Evolutionary conservation across 2,113 vertebrate genomes (phyloP).

Genomic region (Marcusenius ussheri): DNA sequence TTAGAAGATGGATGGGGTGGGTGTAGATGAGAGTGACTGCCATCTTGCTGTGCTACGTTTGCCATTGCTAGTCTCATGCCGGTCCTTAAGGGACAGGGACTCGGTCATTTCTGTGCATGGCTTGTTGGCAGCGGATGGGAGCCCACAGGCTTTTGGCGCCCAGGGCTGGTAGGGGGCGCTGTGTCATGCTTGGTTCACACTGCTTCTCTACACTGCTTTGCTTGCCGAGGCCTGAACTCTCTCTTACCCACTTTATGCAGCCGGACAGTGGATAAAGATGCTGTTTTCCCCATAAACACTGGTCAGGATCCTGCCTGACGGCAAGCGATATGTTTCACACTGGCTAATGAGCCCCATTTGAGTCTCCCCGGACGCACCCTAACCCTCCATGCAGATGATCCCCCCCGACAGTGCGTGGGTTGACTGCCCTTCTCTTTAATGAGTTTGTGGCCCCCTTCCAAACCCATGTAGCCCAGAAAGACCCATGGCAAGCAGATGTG

Average conservation of each 20-base stretch:
- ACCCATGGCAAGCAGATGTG: not conserved
- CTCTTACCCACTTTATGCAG: not conserved
- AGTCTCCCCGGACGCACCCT: not conserved
- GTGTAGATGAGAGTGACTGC: not conserved
- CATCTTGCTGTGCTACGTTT: not conserved
- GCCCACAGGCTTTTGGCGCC: not conserved
- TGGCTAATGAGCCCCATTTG: not conserved
- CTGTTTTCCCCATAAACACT: not conserved
- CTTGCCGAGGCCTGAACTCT: not conserved
- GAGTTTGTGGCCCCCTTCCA: not conserved
- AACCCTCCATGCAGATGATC: not conserved
- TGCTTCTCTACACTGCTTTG: not conserved
- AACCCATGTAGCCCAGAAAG: not conserved
- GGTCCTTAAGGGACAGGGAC: not conserved
- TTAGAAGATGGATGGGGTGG: not conserved
- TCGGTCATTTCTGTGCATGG: not conserved
- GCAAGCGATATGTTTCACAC: not conserved
- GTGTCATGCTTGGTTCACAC: not conserved
- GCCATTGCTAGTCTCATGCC: not conserved
- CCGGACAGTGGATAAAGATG: not conserved
- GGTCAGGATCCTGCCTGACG: not conserved
- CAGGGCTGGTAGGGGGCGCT: not conserved
- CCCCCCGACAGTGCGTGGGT: not conserved
- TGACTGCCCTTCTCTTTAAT: not conserved
- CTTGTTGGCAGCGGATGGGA: not conserved